Conservation (phyloP, 2,797 vertebrate genomes). For the Danio tinwini region DNA sequence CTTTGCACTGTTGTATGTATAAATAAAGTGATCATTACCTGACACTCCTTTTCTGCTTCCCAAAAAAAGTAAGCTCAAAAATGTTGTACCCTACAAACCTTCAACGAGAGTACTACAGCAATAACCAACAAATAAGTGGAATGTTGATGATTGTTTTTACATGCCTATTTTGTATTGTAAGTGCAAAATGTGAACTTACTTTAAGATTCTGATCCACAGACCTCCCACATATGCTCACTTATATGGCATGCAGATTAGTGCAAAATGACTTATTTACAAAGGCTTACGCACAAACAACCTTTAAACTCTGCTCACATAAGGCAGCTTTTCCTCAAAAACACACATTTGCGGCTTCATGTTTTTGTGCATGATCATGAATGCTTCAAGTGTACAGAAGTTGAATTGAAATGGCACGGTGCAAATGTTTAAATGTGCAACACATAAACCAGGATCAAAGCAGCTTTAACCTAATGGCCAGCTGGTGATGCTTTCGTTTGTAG, state of each 20-base stretch:
- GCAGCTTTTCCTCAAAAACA: conserved; percentile 25
- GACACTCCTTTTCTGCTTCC: not conserved
- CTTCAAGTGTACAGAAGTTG: conserved; percentile 36
- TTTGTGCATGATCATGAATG: conserved; percentile 15
- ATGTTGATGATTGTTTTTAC: conserved; percentile 7
- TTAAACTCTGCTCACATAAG: conserved; percentile 20
- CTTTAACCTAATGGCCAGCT: conserved; percentile 22
- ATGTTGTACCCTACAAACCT: not conserved
- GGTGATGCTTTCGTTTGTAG: not conserved
- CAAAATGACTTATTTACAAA: conserved; percentile 48
- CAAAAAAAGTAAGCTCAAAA: not conserved
- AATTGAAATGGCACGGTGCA: conserved; percentile 19
- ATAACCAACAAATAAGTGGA: conserved; percentile 19
- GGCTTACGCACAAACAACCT: conserved; percentile 12
- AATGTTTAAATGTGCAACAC: conserved; percentile 45
- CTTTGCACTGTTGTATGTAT: not conserved
- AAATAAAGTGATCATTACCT: not conserved
- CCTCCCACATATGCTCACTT: conserved; percentile 30
- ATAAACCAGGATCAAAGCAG: conserved; percentile 8
- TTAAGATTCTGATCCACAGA: conserved; percentile 14
- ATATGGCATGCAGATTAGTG: conserved; percentile 53
- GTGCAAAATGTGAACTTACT: conserved; percentile 24
- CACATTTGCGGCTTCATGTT: conserved; percentile 8
- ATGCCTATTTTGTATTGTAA: not conserved
- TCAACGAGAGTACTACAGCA: conserved; percentile 17